A percentile compares a stretch with the other conserved stretches of the same genome.
Conservation (phyloP, 1,140 invertebrate species). For the Drosophila kanapiae region DNA sequence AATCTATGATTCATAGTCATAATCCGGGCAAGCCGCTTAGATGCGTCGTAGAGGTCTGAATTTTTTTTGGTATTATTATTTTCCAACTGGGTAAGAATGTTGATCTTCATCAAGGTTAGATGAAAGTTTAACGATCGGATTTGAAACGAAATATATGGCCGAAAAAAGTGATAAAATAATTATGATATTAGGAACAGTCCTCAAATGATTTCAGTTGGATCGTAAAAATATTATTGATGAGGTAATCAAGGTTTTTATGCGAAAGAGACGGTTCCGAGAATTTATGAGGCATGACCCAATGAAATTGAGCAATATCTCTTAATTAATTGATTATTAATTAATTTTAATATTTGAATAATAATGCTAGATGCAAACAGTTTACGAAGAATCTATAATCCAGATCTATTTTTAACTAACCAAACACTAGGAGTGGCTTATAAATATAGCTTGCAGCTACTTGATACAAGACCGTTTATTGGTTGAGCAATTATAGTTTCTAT, state of each 20-base stretch:
- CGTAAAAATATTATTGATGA: slow-evolving; percentile 29
- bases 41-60: slow-evolving; percentile 1
- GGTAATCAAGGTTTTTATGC: slow-evolving; percentile 14
- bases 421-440: background rate
- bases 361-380: background rate
- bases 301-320: slow-evolving; percentile 3
- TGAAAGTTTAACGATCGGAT: slow-evolving; percentile 44
- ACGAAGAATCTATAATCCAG: background rate
- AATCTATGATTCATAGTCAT: slow-evolving; percentile 47
- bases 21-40: slow-evolving; percentile 24
- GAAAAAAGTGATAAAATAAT: slow-evolving; percentile 26
- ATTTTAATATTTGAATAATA: background rate
- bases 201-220: slow-evolving; percentile 10
- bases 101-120: slow-evolving; percentile 38
- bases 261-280: background rate
- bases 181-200: slow-evolving; percentile 21
- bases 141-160: slow-evolving; percentile 24
- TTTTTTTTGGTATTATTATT: slow-evolving; percentile 15
- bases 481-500: background rate
- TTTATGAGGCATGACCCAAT: slow-evolving; percentile 12
- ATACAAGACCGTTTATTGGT: background rate
- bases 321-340: slow-evolving; percentile 24
- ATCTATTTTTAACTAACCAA: background rate
- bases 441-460: background rate
- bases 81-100: slow-evolving; percentile 22